Base-by-base conservation (phyloP, 2,888 invertebrate species). In the Lithophane semibrunnea region DNA sequence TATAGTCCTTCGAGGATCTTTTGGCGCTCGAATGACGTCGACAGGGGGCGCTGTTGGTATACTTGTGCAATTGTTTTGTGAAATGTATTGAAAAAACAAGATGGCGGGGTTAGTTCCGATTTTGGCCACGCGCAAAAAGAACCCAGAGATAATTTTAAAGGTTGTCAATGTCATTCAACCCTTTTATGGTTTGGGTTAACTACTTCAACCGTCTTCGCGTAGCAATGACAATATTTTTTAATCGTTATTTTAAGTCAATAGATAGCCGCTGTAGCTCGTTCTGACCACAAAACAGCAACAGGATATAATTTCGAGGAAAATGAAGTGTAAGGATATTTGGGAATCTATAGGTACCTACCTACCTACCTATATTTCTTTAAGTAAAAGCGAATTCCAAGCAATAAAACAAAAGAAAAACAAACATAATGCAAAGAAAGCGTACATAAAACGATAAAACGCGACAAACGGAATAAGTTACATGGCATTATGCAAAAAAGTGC, bases 401-500 rank as follows among this genome's bases (percentile, higher is more conserved):
- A 29, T 24, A 65, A 54, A 75, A 63, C 44, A 49, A 79, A 63
- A 58, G 52, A 64, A 73, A 56, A 66, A 61, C 9, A 29, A 70
- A 24, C 9, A 44, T 58, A 13, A 65, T 65, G 29, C 13, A 60
- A 83, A 79, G 72, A 83, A 73, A 70, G 79, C 64, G 52, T 37
- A 24, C 49, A 18, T 47, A 68, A 71, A 61, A 29, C n/a, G 29
- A 75, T 60, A 69, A 61, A 61, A 74, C 54, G 24, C 82, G n/a
- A 37, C 65, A 82, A 82, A 69, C 54, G 13, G 72, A 29, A 54
- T 54, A 68, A 67, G n/a, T 60, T 58, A 63, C 13, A 47, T 56
- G 37, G 29, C 13, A 83, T 86, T 84, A 84, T 68, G 76, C 73
- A 86, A 83, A 64, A 75, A 79, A 72, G 60, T 86, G 74, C 49